Evolutionary conservation across 2,888 invertebrate genomes (phyloP).

Genomic region (Harpagoxenus sublaevis): DNA sequence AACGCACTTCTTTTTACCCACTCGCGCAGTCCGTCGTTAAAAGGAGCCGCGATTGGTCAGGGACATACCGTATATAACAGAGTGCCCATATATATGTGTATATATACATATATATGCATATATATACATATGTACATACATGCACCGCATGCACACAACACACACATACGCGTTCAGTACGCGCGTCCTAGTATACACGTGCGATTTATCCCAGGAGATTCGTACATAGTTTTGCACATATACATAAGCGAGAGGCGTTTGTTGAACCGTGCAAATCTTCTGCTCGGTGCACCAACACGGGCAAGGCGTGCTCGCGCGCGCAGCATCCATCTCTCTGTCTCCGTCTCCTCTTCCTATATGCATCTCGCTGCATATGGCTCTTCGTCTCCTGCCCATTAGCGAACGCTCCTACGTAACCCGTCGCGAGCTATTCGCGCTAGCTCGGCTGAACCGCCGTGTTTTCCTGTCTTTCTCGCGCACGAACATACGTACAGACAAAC

Average conservation of each 20-base stretch:
- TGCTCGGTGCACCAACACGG: slow-evolving; percentile 50
- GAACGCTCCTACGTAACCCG: slow-evolving; percentile 46
- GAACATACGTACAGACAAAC: neutral
- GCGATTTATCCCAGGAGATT: slow-evolving; percentile 53
- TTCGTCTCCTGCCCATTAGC: slow-evolving; percentile 51
- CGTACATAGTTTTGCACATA: slow-evolving; percentile 55
- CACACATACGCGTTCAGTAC: neutral
- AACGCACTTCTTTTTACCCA: slow-evolving; percentile 25
- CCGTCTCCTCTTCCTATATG: slow-evolving; percentile 9
- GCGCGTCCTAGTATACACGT: slow-evolving; percentile 43
- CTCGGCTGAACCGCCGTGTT: slow-evolving; percentile 32
- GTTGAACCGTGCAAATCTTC: slow-evolving; percentile 58
- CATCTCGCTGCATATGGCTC: slow-evolving; percentile 45
- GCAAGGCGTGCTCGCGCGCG: slow-evolving; percentile 15
- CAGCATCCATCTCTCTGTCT: slow-evolving; percentile 19
- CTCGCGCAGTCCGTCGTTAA: slow-evolving; percentile 21
- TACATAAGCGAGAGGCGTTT: slow-evolving; percentile 55
- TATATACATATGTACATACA: neutral
- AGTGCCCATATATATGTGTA: neutral
- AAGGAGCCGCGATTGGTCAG: slow-evolving; percentile 50
- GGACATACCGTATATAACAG: slow-evolving; percentile 11
- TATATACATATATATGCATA: neutral
- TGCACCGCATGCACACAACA: neutral
- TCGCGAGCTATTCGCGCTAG: slow-evolving; percentile 40
- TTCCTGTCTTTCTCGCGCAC: slow-evolving; percentile 28